Conservation (phyloP, 2,113 vertebrate species). For the Pitta sordida region DNA sequence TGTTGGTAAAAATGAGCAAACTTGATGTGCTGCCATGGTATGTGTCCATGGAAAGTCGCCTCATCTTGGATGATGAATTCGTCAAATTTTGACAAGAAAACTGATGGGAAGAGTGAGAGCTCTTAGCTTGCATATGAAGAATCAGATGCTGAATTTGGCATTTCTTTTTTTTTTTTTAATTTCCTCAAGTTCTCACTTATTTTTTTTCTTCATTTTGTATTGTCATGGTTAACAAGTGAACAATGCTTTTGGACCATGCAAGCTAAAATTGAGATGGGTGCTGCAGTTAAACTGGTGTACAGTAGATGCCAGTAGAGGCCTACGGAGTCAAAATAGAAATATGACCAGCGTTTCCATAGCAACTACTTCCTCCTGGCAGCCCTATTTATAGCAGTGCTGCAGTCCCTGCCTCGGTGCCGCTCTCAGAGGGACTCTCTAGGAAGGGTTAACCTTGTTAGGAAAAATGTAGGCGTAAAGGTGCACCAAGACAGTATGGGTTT, state of each 20-base stretch:
- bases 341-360: conserved; percentile 53
- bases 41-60: background rate
- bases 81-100: background rate
- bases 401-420: conserved; percentile 24
- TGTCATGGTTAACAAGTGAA: background rate
- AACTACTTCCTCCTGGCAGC: conserved; percentile 67
- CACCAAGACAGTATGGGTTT: background rate
- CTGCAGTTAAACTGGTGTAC: conserved; percentile 69
- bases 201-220: background rate
- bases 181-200: background rate
- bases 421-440: conserved; percentile 3
- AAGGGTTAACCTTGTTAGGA: conserved; percentile 19
- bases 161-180: rapidly evolving
- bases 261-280: background rate
- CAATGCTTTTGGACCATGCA: rapidly evolving
- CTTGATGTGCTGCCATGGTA: background rate
- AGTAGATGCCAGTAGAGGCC: conserved; percentile 79
- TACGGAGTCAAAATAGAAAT: conserved; percentile 53
- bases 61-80: background rate
- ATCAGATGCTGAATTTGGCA: background rate
- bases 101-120: background rate
- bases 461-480: background rate
- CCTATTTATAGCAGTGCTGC: conserved; percentile 71
- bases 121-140: background rate
- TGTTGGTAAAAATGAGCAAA: background rate